Percentiles rank a stretch among this genome's conserved stretches.
These are phyloP conservation scores for Heliconius hortense DNA, from an alignment of 2,888 invertebrate species.

Conservation along the genomic window DNA sequence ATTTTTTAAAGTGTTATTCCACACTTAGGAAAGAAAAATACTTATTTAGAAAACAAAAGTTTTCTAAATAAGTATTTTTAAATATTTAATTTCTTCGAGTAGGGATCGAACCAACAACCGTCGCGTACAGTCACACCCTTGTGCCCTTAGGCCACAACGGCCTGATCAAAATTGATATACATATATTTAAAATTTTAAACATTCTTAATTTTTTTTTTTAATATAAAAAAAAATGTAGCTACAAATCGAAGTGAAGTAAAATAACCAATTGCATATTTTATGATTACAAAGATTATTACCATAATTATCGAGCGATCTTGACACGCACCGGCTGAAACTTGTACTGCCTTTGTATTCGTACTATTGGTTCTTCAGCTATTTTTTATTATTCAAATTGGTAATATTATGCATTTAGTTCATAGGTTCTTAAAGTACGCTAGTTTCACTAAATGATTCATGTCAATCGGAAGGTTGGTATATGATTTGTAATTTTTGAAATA, in stretches of 20 bases:
- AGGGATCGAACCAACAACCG: too few species aligned
- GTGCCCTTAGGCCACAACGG: too few species aligned
- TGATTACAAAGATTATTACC: conserved; percentile 15
- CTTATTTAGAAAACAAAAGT: too few species aligned
- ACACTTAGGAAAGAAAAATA: too few species aligned
- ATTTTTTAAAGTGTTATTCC: too few species aligned
- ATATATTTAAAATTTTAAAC: not conserved
- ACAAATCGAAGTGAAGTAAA: not conserved
- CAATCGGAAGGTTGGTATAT: not conserved
- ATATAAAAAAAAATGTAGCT: not conserved
- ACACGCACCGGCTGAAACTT: conserved; percentile 14
- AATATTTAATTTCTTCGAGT: too few species aligned
- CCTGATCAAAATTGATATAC: too few species aligned
- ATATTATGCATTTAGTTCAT: conserved; percentile 13
- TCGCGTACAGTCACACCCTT: too few species aligned
- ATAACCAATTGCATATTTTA: not conserved
- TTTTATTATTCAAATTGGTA: not conserved
- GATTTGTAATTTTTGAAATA: not conserved
- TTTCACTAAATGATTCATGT: conserved; percentile 8
- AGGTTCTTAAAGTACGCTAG: not conserved
- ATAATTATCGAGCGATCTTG: conserved; percentile 18
- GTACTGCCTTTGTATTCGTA: conserved; percentile 2
- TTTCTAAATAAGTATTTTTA: too few species aligned
- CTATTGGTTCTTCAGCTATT: not conserved
- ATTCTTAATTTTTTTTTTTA: not conserved